These are phyloP conservation scores for Cabera pusaria DNA, from an alignment of 2,888 invertebrate genomes.

Conservation along the genomic window DNA sequence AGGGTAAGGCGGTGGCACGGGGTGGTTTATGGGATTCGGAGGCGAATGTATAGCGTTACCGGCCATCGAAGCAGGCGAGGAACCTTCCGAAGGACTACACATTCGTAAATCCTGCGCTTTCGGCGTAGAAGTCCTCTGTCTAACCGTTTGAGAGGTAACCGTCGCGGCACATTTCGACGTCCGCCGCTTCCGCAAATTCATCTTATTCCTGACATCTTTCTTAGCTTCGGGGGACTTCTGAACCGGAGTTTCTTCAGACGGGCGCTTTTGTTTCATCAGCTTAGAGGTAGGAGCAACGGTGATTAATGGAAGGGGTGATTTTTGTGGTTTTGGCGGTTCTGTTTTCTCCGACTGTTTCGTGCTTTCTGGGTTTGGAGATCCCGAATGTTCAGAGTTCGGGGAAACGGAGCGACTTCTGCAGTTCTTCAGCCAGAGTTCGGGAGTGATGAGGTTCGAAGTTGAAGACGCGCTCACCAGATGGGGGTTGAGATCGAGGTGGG, in stretches of 20 bases:
- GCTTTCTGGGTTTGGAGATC: conserved; percentile 76
- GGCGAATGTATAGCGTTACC: conserved; percentile 69
- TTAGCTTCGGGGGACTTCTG: conserved; percentile 73
- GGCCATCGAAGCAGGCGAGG: conserved; percentile 61
- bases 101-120: conserved; percentile 76
- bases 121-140: conserved; percentile 62
- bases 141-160: conserved; percentile 66
- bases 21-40: conserved; percentile 44
- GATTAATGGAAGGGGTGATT: conserved; percentile 85
- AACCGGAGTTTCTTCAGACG: conserved; percentile 58
- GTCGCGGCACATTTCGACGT: conserved; percentile 71
- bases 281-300: conserved; percentile 87
- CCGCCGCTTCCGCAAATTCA: conserved; percentile 74
- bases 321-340: conserved; percentile 51
- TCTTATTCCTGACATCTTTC: conserved; percentile 66
- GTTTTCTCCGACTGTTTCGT: conserved; percentile 50
- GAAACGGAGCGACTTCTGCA: conserved; percentile 87
- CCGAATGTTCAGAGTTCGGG: conserved; percentile 81
- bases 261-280: conserved; percentile 77
- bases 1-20: conserved; percentile 56
- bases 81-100: conserved; percentile 69
- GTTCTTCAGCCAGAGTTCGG: conserved; percentile 94
- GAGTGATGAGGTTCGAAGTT: conserved; percentile 89
- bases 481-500: conserved; percentile 93
- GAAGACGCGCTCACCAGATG: conserved; percentile 84